phyloP scores from a whole-genome alignment of 53 echinoderm and acorn worm species.

The Crossaster papposus region DNA sequence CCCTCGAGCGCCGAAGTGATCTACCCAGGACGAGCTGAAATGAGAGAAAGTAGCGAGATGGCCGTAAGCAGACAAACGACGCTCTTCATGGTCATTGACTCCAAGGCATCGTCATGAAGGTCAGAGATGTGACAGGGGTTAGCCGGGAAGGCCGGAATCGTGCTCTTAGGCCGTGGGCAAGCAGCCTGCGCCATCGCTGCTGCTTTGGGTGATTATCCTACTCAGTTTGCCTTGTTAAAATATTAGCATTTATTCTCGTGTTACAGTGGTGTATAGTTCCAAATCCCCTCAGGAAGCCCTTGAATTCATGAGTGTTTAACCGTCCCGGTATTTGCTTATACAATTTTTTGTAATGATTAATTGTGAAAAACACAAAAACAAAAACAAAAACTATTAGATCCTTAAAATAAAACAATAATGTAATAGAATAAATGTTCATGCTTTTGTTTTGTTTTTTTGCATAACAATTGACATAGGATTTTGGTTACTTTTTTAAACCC shows the following conservation, averaged over 20 bases:
- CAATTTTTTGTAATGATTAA: no score
- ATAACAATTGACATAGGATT: no score
- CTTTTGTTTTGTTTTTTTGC: no score
- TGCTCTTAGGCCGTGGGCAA: slow-evolving; percentile 63
- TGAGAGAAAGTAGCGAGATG: neutral
- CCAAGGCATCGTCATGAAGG: slow-evolving; percentile 25
- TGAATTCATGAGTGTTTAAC: no score
- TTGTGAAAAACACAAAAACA: no score
- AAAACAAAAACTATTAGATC: no score
- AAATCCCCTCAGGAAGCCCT: no score
- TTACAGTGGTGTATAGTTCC: neutral
- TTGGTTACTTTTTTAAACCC: no score
- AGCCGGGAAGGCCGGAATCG: slow-evolving; percentile 6
- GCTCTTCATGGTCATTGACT: slow-evolving; percentile 17
- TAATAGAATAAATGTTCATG: no score
- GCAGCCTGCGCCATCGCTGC: slow-evolving; percentile 66
- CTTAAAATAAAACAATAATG: no score
- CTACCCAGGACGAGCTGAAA: neutral
- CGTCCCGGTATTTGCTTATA: no score
- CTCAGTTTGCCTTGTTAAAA: neutral
- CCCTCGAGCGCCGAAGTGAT: neutral
- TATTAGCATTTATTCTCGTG: neutral
- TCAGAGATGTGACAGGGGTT: slow-evolving; percentile 15
- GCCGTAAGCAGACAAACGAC: neutral
- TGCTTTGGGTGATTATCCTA: slow-evolving; percentile 71